Percentiles rank a stretch among this genome's conserved stretches.
Conservation (phyloP, 1,140 invertebrate species). For the Hyphantria cunea region DNA sequence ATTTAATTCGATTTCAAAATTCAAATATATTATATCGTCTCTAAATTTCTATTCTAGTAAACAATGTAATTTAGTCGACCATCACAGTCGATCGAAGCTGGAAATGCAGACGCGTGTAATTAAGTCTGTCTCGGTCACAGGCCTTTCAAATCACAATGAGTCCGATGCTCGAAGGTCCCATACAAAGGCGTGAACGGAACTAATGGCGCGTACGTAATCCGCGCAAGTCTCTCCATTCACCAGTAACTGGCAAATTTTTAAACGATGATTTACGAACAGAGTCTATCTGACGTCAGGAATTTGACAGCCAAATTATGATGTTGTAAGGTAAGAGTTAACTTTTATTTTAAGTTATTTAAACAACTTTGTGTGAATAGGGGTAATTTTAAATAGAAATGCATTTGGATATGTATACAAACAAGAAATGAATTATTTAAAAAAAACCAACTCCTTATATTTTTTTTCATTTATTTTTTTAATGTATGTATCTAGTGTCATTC, state of each 20-base stretch:
- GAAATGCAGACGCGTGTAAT: constrained; percentile 35
- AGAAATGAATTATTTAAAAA: too few relatives aligned
- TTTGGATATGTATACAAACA: too few relatives aligned
- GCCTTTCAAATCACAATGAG: constrained; percentile 46
- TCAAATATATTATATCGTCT: too few relatives aligned
- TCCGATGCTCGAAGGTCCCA: constrained; percentile 24
- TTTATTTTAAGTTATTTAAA: constrained; percentile 18
- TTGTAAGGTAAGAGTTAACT: constrained; percentile 15
- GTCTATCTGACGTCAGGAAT: constrained; percentile 15
- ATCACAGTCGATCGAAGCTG: constrained; percentile 13
- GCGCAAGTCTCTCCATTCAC: constrained; percentile 49
- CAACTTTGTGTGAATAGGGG: constrained; percentile 11
- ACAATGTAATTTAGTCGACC: constrained; percentile 17
- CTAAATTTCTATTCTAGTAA: constrained; percentile 12
- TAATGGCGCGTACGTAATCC: constrained; percentile 58
- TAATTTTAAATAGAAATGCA: too few relatives aligned
- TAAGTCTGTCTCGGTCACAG: constrained; percentile 32
- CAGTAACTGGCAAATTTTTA: constrained; percentile 45
- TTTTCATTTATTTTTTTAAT: too few relatives aligned
- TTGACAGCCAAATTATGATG: constrained; percentile 20
- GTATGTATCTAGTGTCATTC: too few relatives aligned
- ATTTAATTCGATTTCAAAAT: too few relatives aligned
- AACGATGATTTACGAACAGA: constrained; percentile 45
- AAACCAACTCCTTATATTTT: too few relatives aligned
- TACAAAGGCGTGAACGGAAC: constrained; percentile 51